phyloP scores from a whole-genome alignment of 2,113 vertebrate genomes.

The Oryzias melastigma region DNA sequence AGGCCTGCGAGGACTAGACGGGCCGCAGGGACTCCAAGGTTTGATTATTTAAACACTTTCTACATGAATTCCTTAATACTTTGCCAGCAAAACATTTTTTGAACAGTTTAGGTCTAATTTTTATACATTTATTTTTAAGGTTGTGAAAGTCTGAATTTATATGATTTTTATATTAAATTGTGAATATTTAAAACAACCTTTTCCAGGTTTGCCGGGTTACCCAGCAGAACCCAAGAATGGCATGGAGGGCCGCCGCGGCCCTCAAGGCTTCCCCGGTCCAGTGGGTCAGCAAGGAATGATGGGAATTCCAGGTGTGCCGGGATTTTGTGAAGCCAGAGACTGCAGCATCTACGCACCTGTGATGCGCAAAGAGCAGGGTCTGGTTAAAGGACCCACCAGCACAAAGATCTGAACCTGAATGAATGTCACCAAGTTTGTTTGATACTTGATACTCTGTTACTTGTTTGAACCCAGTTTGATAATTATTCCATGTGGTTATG shows the following conservation, averaged over 20 bases:
- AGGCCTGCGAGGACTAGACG: constrained; percentile 62
- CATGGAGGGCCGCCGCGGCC: constrained; percentile 61
- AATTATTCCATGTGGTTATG: too few species aligned
- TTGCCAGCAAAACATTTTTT: neutral
- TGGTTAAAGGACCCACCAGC: constrained; percentile 73
- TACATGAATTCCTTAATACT: too few species aligned
- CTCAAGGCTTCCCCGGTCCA: constrained; percentile 65
- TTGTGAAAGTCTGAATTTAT: too few species aligned
- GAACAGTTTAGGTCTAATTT: too few species aligned
- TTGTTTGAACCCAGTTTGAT: too few species aligned
- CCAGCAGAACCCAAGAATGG: constrained; percentile 64
- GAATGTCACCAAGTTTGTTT: neutral
- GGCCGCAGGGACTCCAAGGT: constrained; percentile 70
- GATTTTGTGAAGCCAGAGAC: constrained; percentile 74
- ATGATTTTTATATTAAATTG: neutral
- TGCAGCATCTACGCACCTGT: constrained; percentile 70
- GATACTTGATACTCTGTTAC: too few species aligned
- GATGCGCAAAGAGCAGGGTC: constrained; percentile 72
- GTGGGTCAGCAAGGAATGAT: constrained; percentile 54
- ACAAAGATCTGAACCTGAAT: constrained; percentile 53
- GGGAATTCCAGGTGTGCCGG: constrained; percentile 61
- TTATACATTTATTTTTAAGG: too few species aligned
- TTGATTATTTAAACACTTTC: neutral
- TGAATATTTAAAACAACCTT: neutral
- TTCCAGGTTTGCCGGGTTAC: constrained; percentile 70